Percentiles rank a stretch among this genome's conserved stretches.
Evolutionary conservation across 2,888 invertebrate genomes (phyloP).

Genomic region (Melitaea athalia): DNA sequence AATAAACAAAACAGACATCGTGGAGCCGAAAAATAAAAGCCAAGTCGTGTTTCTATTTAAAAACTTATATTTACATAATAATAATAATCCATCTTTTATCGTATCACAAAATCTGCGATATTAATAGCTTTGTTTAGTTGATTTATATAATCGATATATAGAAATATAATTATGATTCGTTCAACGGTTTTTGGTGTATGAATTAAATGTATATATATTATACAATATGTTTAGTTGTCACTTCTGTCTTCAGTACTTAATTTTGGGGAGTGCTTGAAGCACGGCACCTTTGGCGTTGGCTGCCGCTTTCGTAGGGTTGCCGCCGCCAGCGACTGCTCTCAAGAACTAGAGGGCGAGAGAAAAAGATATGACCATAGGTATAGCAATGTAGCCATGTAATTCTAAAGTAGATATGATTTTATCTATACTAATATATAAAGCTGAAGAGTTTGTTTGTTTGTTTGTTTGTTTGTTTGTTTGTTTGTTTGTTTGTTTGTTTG

Average conservation of each 20-base stretch:
- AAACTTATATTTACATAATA: slow-evolving; percentile 67
- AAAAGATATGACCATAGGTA: not conserved
- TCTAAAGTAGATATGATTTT: not conserved
- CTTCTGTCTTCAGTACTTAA: slow-evolving; percentile 33
- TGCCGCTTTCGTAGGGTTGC: slow-evolving; percentile 46
- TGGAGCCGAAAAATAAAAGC: slow-evolving; percentile 58
- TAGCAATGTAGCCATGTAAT: not conserved
- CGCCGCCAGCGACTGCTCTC: slow-evolving; percentile 45
- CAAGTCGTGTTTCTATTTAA: slow-evolving; percentile 54
- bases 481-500: no score
- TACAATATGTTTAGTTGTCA: slow-evolving; percentile 21
- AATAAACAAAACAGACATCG: slow-evolving; percentile 41
- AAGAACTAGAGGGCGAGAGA: slow-evolving; percentile 53
- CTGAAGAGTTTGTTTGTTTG: no score
- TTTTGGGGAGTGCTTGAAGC: slow-evolving; percentile 33
- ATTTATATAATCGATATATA: slow-evolving; percentile 23
- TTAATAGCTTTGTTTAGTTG: not conserved
- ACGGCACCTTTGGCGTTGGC: slow-evolving; percentile 50
- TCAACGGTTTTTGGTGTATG: not conserved
- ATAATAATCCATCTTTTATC: slow-evolving; percentile 41
- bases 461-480: no score
- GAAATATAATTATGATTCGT: slow-evolving; percentile 5
- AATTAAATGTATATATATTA: slow-evolving; percentile 22
- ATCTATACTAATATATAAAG: no score
- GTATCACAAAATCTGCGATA: not conserved